These are phyloP conservation scores for Mystacides longicornis DNA, from an alignment of 2,888 invertebrate species.

Conservation along the genomic window DNA sequence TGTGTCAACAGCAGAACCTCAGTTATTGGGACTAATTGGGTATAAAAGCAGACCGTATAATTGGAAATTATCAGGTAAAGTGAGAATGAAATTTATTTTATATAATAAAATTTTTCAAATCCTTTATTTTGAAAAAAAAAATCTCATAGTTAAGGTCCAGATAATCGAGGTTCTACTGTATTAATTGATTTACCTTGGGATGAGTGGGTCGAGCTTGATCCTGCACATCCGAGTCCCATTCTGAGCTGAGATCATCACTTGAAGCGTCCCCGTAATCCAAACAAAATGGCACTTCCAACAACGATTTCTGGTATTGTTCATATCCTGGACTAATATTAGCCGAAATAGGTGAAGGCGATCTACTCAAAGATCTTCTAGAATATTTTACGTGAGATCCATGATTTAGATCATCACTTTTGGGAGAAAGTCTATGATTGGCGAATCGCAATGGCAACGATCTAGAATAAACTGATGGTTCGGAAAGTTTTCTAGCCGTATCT, in stretches of 20 bases:
- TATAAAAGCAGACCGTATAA: too few species aligned
- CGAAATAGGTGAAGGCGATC: slow-evolving; percentile 46
- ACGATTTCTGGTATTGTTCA: slow-evolving; percentile 70
- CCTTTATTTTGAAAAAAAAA: too few species aligned
- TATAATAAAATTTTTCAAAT: too few species aligned
- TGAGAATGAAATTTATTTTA: too few species aligned
- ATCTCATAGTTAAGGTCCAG: too few species aligned
- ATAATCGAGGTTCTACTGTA: too few species aligned
- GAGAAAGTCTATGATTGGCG: slow-evolving; percentile 37
- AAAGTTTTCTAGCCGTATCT: slow-evolving; percentile 17
- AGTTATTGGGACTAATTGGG: too few species aligned
- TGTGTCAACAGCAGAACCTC: too few species aligned
- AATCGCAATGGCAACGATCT: slow-evolving; percentile 3
- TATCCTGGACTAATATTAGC: slow-evolving; percentile 57
- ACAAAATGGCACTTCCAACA: slow-evolving; percentile 67
- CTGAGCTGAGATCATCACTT: slow-evolving; percentile 84
- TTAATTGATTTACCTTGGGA: slow-evolving; percentile 21
- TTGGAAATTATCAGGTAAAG: too few species aligned
- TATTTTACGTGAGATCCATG: slow-evolving; percentile 26
- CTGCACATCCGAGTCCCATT: slow-evolving; percentile 82
- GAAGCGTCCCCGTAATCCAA: slow-evolving; percentile 84
- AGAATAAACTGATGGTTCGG: slow-evolving; percentile 15
- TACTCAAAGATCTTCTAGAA: slow-evolving; percentile 34
- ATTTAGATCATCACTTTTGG: slow-evolving; percentile 31
- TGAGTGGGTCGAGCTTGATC: slow-evolving; percentile 42